Conservation (phyloP, 2,113 vertebrate species). For the Oostethus manadensis region DNA sequence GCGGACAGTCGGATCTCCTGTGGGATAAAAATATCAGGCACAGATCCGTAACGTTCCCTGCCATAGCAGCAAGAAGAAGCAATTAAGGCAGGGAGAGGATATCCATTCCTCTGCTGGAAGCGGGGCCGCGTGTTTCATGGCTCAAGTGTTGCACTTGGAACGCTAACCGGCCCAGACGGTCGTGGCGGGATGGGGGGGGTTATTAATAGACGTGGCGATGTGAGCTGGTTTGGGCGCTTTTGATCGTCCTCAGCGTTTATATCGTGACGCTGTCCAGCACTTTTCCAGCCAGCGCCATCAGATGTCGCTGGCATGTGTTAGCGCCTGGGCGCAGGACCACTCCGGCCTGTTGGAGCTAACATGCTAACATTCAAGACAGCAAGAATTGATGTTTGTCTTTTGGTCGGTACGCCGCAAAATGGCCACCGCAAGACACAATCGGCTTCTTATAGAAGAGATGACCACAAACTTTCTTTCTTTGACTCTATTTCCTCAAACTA, state of each 20-base stretch:
- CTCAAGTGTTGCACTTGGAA: slow-evolving; percentile 42
- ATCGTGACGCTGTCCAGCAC: too few relatives aligned
- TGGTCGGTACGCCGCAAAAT: too few relatives aligned
- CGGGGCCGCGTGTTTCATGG: too few relatives aligned
- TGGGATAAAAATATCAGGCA: background rate
- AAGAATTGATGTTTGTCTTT: slow-evolving; percentile 33
- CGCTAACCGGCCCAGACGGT: slow-evolving; percentile 20
- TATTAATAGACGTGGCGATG: slow-evolving; percentile 52
- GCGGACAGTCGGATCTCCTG: background rate
- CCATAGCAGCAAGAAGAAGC: background rate
- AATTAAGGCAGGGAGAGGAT: background rate
- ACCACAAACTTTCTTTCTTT: too few relatives aligned
- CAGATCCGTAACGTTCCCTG: background rate
- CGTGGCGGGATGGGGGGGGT: background rate
- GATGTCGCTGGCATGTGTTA: too few relatives aligned
- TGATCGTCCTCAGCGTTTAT: too few relatives aligned
- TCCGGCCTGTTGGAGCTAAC: background rate
- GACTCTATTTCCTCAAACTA: too few relatives aligned
- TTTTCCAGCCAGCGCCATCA: too few relatives aligned
- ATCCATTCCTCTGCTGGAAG: slow-evolving; percentile 26
- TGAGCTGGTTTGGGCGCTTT: slow-evolving; percentile 10
- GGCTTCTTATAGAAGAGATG: too few relatives aligned
- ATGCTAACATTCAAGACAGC: background rate
- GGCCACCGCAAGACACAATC: too few relatives aligned
- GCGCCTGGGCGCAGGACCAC: too few relatives aligned